Conservation (phyloP, 2,888 invertebrate genomes). For the Tuberolachnus salignus region DNA sequence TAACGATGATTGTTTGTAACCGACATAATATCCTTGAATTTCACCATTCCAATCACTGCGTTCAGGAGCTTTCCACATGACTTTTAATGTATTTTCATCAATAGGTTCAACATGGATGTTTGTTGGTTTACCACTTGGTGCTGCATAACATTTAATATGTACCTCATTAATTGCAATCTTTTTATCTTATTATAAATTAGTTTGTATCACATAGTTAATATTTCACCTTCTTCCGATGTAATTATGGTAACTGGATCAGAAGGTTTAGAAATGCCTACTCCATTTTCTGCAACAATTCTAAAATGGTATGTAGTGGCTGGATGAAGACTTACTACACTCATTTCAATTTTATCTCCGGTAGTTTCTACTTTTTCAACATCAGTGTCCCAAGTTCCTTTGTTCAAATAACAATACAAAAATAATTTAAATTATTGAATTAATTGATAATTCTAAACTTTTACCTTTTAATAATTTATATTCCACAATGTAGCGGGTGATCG, state of each 20-base stretch:
- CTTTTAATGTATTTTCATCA: slow-evolving; percentile 84
- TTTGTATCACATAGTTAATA: not conserved
- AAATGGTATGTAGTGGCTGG: slow-evolving; percentile 93
- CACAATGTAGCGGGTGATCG: slow-evolving; percentile 85
- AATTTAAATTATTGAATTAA: slow-evolving; percentile 16
- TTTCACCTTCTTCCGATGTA: slow-evolving; percentile 84
- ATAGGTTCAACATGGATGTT: slow-evolving; percentile 83
- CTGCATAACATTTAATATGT: slow-evolving; percentile 61
- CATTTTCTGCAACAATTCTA: slow-evolving; percentile 90
- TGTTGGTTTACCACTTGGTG: slow-evolving; percentile 82
- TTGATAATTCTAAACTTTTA: slow-evolving; percentile 57
- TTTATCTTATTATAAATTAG: not conserved
- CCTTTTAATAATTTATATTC: slow-evolving; percentile 78
- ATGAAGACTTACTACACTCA: slow-evolving; percentile 84
- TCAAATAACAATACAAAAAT: not conserved
- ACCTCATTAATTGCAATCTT: not conserved
- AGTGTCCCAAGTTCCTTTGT: slow-evolving; percentile 74
- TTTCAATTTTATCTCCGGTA: slow-evolving; percentile 87
- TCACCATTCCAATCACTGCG: slow-evolving; percentile 92
- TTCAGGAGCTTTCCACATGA: slow-evolving; percentile 89
- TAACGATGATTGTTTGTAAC: slow-evolving; percentile 82
- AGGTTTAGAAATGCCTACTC: slow-evolving; percentile 88
- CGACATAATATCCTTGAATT: slow-evolving; percentile 87
- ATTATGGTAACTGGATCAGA: slow-evolving; percentile 93
- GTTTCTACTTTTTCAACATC: slow-evolving; percentile 87